Percentiles rank a stretch among this genome's conserved stretches.
phyloP scores from a whole-genome alignment of 2,888 invertebrate genomes.

The Andrena haemorrhoa region DNA sequence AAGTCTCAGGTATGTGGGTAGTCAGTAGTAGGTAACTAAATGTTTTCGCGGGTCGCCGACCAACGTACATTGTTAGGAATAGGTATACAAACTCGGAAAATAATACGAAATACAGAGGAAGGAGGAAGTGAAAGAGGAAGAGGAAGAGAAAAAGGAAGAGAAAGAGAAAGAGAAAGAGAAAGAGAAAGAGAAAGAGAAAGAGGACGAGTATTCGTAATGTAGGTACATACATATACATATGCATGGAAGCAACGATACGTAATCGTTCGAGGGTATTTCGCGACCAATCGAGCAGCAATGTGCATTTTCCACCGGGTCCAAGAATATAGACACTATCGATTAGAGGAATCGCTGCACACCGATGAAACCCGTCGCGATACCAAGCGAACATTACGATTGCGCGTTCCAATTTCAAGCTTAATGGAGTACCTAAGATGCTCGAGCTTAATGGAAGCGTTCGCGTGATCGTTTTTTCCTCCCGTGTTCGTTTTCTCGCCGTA shows the following conservation, averaged over 20 bases:
- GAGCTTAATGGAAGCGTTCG: slow-evolving; percentile 63
- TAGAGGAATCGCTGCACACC: slow-evolving; percentile 43
- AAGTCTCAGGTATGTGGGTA: no score
- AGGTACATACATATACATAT: background rate
- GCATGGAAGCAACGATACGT: slow-evolving; percentile 7
- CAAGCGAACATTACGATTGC: slow-evolving; percentile 55
- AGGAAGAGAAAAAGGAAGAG: no score
- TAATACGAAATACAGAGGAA: no score
- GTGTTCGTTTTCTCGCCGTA: background rate
- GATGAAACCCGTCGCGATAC: slow-evolving; percentile 54
- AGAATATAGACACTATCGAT: slow-evolving; percentile 56
- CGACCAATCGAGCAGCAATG: slow-evolving; percentile 16
- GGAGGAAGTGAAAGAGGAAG: background rate
- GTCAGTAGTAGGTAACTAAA: no score
- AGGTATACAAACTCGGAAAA: no score
- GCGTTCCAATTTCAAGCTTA: slow-evolving; percentile 66
- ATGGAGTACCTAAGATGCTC: slow-evolving; percentile 64
- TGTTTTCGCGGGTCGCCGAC: no score
- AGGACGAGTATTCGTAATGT: background rate
- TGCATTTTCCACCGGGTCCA: slow-evolving; percentile 23
- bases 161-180: no score
- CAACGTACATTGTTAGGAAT: no score
- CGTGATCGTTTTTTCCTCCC: slow-evolving; percentile 17
- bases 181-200: no score
- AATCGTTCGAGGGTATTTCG: background rate